Percentiles rank a stretch among this genome's conserved stretches.
Evolutionary conservation across 2,113 vertebrate species (phyloP).

Genomic region (Nycticorax nycticorax): DNA sequence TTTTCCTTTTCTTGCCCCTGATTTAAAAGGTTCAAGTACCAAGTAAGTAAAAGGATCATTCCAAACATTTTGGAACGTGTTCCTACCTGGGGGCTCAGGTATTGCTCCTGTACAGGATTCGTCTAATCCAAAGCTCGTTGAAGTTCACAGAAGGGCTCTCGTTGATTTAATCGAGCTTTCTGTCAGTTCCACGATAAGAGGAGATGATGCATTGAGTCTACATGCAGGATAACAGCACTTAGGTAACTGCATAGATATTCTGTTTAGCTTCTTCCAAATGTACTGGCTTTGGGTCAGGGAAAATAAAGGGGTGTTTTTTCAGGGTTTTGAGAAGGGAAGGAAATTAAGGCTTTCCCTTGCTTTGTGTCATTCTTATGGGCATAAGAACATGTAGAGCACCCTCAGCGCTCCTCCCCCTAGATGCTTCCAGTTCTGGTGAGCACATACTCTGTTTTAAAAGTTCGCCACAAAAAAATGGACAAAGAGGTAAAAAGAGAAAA

Average conservation of each 20-base stretch:
- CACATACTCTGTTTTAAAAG: constrained; percentile 26
- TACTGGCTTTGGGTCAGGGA: neutral
- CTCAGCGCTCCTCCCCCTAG: neutral
- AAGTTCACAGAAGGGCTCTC: neutral
- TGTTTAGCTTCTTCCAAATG: too few species aligned
- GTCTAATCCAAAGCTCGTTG: neutral
- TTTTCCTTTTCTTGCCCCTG: neutral
- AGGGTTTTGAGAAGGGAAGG: neutral
- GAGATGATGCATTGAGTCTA: neutral
- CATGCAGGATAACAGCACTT: neutral
- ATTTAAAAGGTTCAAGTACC: neutral
- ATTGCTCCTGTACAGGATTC: neutral
- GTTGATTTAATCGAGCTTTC: neutral
- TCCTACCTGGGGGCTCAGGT: neutral
- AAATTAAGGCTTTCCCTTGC: neutral
- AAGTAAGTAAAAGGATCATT: neutral
- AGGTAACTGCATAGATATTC: neutral
- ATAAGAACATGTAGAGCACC: constrained; percentile 13
- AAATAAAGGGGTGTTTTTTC: neutral
- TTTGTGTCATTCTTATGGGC: constrained; percentile 3
- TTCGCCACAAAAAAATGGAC: neutral
- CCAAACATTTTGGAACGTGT: neutral
- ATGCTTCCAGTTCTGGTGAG: neutral
- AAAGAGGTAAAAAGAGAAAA: constrained; percentile 17
- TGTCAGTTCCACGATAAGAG: neutral